Base-by-base conservation (phyloP, 2,113 vertebrate species). In the Morone chrysops region DNA sequence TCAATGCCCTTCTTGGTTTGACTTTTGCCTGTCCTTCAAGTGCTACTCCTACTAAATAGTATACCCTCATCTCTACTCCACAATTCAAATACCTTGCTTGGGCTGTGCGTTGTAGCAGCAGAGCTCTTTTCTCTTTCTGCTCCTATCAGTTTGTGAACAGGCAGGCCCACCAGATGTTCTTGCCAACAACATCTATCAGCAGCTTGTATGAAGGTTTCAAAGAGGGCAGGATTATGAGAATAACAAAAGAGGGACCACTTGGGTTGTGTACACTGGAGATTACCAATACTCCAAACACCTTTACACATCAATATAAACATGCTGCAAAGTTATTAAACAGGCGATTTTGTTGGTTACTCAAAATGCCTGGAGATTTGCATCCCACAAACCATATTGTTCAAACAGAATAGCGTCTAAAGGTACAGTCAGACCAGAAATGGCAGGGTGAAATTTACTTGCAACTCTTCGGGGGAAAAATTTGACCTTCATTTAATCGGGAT, bases 371-470 rank as follows among this genome's bases (percentile, higher is more conserved):
- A 82, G 86, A 82, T 78, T 85, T 87, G 36, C 75, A 76, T 77
- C 80, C 69, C 73, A 66, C 66, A 87, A 70, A 87, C 56, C 68
- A 51, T 43, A 53, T 50, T 84, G 70, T 88, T 70, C 76, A 71
- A 81, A 60, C 53, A 85, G 48, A 80, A 60, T 9, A 72, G 50
- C 12, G 3, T 78, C 53, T 25, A 51, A 73, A 77, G 76, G 77
- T 71, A 16, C 17, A 3, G 56, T 63, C 66, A 41, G 69, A 69
- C 48, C 63, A 62, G 61, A 86, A 86, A 86, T 83, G 82, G 47
- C 71, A 78, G 68, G 45, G 25, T 89, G 75, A 86, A 92, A 83
- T 90, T 90, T 89, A 80, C 81, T 78, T 82, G 54, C 45, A 80
- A 61, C 20, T 84, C 87, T 80, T 73, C 25, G 10, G 85, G 82